Evolutionary conservation across 2,113 vertebrate species (phyloP), one percentile per base, ranked within the genome.

Genomic region (Crocuta crocuta): DNA sequence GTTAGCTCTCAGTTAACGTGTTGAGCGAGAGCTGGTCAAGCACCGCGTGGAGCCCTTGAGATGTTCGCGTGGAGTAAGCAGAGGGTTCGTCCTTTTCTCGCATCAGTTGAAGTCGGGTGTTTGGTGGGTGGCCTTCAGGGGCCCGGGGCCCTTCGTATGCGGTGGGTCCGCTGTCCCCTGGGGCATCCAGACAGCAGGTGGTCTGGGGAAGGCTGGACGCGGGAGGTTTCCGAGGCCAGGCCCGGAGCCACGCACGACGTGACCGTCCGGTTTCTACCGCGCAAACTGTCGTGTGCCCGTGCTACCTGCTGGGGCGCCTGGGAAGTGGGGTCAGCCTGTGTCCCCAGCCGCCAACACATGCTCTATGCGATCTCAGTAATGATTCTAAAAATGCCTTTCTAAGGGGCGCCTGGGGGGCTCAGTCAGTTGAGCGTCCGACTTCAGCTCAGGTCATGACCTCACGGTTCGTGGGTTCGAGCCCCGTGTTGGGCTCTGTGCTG

Each of bases 221-320:
- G 7, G 31, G 33, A 39, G 43, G 13, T 53, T 43, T 50, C 70
- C 28, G 15, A 53, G 70, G 50, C 71, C 43, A 45, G 91, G 78
- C 24, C 1, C 7, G 9, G 43, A 39, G n/a, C 0, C 11, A 28
- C 12, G 2, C 50, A 12, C 10, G 0, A 0, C 16, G 7, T 73
- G 0, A 63, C 53, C 5, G 35, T 21, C 3, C 0, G 0, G 3
- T 0, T 58, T 23, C 65, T 28, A 24, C 1, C 7, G 28, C 6
- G n/a, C 23, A 45, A 2, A 50, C 28, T 9, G 31, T 48, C 13
- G 16, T 0, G 8, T 74, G 45, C 10, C 35, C 5, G 33, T 13
- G 5, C 55, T 9, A 3, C 21, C 19, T 48, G 68, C 58, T 19
- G 2, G 12, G 8, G 26, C 2, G 21, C 12, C 55, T 68, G 66